Percentiles rank a stretch among this genome's conserved stretches.
Evolutionary conservation across 2,888 invertebrate genomes (phyloP).

Genomic region (Hyles lineata): DNA sequence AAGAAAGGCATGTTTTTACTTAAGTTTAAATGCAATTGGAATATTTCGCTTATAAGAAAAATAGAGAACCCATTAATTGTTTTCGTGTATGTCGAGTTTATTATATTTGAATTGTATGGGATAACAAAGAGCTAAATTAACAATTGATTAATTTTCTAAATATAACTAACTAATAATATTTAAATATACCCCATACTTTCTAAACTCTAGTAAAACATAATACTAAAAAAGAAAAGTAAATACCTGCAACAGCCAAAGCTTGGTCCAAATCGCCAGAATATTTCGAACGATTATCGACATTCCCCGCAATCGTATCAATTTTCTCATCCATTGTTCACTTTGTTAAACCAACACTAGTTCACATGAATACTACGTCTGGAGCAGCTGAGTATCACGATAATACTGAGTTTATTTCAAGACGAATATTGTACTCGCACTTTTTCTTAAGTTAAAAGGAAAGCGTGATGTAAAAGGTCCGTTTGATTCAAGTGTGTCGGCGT

Average conservation of each 20-base stretch:
- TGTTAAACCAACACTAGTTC: background rate
- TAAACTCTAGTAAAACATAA: background rate
- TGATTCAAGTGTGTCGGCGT: constrained; percentile 36
- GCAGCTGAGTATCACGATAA: background rate
- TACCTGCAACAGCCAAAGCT: constrained; percentile 61
- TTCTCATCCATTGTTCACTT: constrained; percentile 47
- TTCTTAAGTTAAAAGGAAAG: background rate
- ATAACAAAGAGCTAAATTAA: too few species aligned
- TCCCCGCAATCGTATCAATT: constrained; percentile 56
- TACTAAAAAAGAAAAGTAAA: constrained; percentile 22
- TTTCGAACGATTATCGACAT: constrained; percentile 49
- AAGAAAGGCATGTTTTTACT: too few species aligned
- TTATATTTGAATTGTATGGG: too few species aligned
- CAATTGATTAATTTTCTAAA: too few species aligned
- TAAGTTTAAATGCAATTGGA: too few species aligned
- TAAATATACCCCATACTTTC: background rate
- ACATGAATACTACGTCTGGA: constrained; percentile 2
- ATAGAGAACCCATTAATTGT: too few species aligned
- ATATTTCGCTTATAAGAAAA: too few species aligned
- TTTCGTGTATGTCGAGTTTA: too few species aligned
- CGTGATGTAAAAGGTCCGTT: constrained; percentile 33
- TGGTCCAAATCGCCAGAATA: constrained; percentile 66
- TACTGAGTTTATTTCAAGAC: background rate
- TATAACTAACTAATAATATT: too few species aligned
- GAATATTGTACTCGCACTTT: background rate